Conservation (phyloP, 2,888 invertebrate genomes). For the Halocaridina rubra region DNA sequence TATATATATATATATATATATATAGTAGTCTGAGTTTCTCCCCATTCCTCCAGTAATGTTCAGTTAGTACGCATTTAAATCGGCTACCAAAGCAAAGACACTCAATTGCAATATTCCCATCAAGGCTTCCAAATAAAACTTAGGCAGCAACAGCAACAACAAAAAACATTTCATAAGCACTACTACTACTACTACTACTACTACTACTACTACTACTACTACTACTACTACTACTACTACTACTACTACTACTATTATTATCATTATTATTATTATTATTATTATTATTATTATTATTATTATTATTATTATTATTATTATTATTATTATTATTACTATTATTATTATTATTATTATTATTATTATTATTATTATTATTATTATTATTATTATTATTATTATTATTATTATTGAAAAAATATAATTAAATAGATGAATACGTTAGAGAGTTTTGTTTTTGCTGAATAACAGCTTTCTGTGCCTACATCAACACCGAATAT, state of each 20-base stretch:
- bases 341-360: background rate
- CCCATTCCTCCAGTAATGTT: background rate
- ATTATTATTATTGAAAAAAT: background rate
- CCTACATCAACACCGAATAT: too few species aligned
- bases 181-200: background rate
- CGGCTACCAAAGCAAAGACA: background rate
- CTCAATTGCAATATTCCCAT: background rate
- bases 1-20: background rate
- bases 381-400: background rate
- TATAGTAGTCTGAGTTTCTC: background rate
- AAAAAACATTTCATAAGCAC: too few species aligned
- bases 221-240: background rate
- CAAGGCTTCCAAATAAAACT: too few species aligned
- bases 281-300: background rate
- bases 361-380: background rate
- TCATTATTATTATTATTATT: background rate
- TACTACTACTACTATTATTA: background rate
- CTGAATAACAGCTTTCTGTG: too few species aligned
- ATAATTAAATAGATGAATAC: background rate
- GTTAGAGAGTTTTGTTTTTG: background rate
- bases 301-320: background rate
- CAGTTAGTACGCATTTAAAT: background rate
- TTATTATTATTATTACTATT: background rate
- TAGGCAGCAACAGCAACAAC: too few species aligned
- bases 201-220: background rate